Evolutionary conservation across 2,888 invertebrate species (phyloP).

Genomic region (Philereme vetulata): DNA sequence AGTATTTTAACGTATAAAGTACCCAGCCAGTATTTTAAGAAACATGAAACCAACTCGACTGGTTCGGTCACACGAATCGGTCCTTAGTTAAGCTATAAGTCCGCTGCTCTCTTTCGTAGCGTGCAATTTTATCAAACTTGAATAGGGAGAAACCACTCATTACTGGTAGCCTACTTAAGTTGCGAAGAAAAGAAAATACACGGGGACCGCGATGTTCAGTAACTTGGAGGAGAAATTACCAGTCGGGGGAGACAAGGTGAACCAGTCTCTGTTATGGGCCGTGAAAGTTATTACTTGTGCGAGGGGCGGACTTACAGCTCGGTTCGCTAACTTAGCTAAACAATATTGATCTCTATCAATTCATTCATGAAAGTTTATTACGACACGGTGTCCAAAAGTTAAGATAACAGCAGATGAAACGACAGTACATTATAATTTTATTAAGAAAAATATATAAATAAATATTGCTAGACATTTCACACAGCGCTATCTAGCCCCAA

Average conservation of each 20-base stretch:
- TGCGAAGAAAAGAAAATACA: slow-evolving; percentile 77
- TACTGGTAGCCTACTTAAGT: slow-evolving; percentile 71
- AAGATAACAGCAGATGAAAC: slow-evolving; percentile 20
- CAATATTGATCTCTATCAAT: slow-evolving; percentile 33
- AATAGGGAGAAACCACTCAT: slow-evolving; percentile 70
- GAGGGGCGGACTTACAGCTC: slow-evolving; percentile 35
- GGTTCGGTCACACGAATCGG: slow-evolving; percentile 43
- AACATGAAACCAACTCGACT: slow-evolving; percentile 49
- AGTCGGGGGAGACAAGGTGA: slow-evolving; percentile 66
- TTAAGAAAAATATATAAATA: no score
- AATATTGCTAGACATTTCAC: no score
- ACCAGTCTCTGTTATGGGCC: slow-evolving; percentile 62
- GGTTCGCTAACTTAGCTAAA: slow-evolving; percentile 42
- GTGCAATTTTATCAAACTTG: slow-evolving; percentile 65
- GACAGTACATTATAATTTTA: slow-evolving; percentile 21
- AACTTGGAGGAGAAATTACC: slow-evolving; percentile 69
- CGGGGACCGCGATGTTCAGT: slow-evolving; percentile 62
- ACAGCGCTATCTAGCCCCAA: no score
- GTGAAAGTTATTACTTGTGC: slow-evolving; percentile 73
- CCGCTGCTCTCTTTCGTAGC: slow-evolving; percentile 55
- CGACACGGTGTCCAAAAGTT: slow-evolving; percentile 11
- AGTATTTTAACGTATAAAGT: no score
- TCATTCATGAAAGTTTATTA: slow-evolving; percentile 34
- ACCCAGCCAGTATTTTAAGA: no score
- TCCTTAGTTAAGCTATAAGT: slow-evolving; percentile 51